Conservation (phyloP, 2,888 invertebrate genomes). For the Teinopalpus imperialis region DNA sequence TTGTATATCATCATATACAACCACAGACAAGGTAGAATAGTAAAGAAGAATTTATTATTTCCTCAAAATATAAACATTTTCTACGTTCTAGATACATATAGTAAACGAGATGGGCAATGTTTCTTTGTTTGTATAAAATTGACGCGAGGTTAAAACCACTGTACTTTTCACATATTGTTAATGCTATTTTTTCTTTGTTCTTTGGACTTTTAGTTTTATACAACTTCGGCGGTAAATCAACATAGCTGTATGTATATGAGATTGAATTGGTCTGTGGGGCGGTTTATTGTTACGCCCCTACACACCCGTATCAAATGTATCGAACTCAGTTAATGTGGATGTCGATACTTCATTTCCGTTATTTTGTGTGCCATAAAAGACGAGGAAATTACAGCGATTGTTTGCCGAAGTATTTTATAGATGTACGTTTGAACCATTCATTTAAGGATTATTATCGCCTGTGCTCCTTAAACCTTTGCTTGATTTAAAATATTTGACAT, state of each 20-base stretch:
- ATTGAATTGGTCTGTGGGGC: constrained; percentile 10
- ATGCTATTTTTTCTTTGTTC: not conserved
- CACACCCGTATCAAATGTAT: constrained; percentile 25
- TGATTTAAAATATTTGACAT: constrained; percentile 23
- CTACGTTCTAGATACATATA: no score
- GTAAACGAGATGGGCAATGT: no score
- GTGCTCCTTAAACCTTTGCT: not conserved
- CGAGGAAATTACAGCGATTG: constrained; percentile 14
- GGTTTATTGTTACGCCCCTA: constrained; percentile 15
- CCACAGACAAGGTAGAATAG: no score
- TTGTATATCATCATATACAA: not conserved
- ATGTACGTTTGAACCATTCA: not conserved
- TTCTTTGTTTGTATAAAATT: no score
- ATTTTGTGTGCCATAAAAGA: constrained; percentile 20
- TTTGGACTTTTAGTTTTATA: constrained; percentile 2
- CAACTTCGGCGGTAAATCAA: constrained; percentile 7
- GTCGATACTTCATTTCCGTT: constrained; percentile 26
- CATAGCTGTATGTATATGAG: constrained; percentile 15
- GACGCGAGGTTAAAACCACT: no score
- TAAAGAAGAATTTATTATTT: no score
- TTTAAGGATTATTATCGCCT: constrained; percentile 18
- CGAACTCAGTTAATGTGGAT: constrained; percentile 23
- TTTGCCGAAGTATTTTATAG: constrained; percentile 17
- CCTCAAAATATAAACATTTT: no score
- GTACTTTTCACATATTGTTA: no score